Base-by-base conservation (phyloP, 2,888 invertebrate species). In the Mimumesa dahlbomi region DNA sequence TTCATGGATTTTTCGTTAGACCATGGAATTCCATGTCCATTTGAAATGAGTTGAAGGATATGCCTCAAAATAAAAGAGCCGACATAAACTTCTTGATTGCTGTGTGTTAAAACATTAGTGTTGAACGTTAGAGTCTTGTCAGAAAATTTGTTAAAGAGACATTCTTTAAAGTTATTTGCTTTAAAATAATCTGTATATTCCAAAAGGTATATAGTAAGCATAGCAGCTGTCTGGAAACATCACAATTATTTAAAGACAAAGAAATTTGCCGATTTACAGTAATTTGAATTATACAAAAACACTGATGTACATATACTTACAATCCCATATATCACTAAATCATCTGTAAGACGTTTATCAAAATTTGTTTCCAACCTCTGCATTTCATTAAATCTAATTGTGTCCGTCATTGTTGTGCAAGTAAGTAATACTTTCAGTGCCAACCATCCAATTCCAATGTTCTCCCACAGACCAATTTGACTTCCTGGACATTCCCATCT, bases 21-120 rank as follows among this genome's bases (percentile, higher is more conserved):
- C 76, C 75, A 90, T 25, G 92, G 91, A 65, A 93, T 91, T 0
- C 95, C 94, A 86, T 95, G 94, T 0, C 94, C 96, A 86, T 97
- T 97, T 83, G 93, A 93, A 36, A 95, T 92, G 53, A 97, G 91
- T 89, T 98, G 98, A 0, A 95, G 93, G 49, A 96, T 92, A 81
- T 95, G 94, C 22, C 94, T 93, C 48, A 96, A 90, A 31, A 97
- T 88, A 4, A 95, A 85, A 0, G 94, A 93, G 0, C 94, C 94
- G 16, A 94, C 89, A 69, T 92, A 91, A 49, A 92, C 19, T 9
- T 91, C 81, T 65, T 82, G 79, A 2, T 77, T 75, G 13, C 67
- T 49, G 21, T 80, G 74, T 56, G 75, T 83, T 38, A 75, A 71
- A 14, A 83, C 50, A 53, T 85, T 77, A 65, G 68, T 75, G 36